These are phyloP conservation scores for Enteromius thamalakanensis DNA, from an alignment of 2,797 vertebrate species.

Conservation along the genomic window DNA sequence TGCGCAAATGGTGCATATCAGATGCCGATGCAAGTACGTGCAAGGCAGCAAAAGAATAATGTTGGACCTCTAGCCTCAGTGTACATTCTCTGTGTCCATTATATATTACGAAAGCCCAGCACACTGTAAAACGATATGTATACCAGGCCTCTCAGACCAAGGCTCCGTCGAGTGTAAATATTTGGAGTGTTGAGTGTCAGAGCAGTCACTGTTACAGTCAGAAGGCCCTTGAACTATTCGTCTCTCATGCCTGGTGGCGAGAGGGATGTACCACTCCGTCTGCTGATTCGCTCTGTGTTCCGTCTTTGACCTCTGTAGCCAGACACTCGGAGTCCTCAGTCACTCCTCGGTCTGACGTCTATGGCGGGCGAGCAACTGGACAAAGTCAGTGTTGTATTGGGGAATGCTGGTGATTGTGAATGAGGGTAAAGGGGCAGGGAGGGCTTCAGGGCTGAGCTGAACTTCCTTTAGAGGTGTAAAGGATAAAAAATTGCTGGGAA, in stretches of 20 bases:
- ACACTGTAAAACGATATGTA: conserved; percentile 67
- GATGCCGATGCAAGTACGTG: not conserved
- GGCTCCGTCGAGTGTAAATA: conserved; percentile 74
- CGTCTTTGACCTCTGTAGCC: conserved; percentile 37
- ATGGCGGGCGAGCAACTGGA: conserved; percentile 16
- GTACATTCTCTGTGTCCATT: conserved; percentile 53
- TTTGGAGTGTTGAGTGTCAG: conserved; percentile 70
- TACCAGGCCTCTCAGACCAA: conserved; percentile 62
- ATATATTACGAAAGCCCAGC: conserved; percentile 55
- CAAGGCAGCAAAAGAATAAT: conserved; percentile 6
- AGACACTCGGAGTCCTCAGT: conserved; percentile 33
- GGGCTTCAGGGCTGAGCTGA: conserved; percentile 69
- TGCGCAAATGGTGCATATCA: not conserved
- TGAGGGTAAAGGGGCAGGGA: conserved; percentile 38
- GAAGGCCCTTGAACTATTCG: conserved; percentile 68
- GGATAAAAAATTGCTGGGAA: conserved; percentile 67
- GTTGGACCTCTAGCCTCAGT: not conserved
- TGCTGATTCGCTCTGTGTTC: conserved; percentile 18
- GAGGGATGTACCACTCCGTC: conserved; percentile 50
- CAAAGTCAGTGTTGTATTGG: conserved; percentile 44
- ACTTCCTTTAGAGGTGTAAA: conserved; percentile 79
- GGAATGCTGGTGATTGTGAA: conserved; percentile 30
- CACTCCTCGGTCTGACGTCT: conserved; percentile 36
- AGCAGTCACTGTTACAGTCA: conserved; percentile 60
- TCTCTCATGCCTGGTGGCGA: conserved; percentile 50